Evolutionary conservation across 1,140 invertebrate species (phyloP).

Genomic region (Delia radicum): DNA sequence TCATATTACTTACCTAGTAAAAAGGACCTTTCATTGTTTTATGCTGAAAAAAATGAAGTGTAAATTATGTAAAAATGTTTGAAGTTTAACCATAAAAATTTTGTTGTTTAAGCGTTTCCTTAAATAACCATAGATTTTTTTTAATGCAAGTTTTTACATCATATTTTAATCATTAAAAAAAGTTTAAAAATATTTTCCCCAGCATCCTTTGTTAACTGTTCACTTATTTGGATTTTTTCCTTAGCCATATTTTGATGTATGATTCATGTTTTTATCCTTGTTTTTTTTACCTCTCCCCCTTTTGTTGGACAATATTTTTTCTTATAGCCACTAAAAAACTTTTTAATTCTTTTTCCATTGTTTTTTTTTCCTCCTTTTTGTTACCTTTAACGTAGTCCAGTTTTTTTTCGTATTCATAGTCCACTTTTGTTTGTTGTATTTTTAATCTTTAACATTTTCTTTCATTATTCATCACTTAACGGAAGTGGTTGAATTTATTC

Average conservation of each 20-base stretch:
- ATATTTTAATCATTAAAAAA: slow-evolving; percentile 21
- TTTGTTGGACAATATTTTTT: background rate
- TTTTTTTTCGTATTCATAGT: too few relatives aligned
- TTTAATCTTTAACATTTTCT: background rate
- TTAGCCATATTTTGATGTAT: slow-evolving; percentile 11
- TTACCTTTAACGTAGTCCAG: too few relatives aligned
- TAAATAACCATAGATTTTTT: background rate
- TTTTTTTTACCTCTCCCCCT: background rate
- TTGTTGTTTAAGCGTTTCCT: background rate
- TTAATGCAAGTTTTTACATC: background rate
- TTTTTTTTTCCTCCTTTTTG: background rate
- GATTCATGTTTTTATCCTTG: slow-evolving; percentile 12
- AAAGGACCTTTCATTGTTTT: too few relatives aligned
- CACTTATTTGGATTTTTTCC: background rate
- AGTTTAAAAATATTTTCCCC: background rate
- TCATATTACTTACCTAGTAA: too few relatives aligned
- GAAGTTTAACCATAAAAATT: slow-evolving; percentile 18
- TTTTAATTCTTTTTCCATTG: background rate
- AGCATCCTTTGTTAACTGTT: background rate
- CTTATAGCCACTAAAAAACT: background rate
- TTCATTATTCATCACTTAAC: slow-evolving; percentile 11
- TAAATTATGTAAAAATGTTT: slow-evolving; percentile 10
- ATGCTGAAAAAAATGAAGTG: background rate
- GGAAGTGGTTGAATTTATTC: slow-evolving; percentile 24
- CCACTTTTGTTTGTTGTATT: background rate